A percentile compares a stretch with the other conserved stretches of the same genome.
Conservation (phyloP, 2,888 invertebrate genomes). For the Pegoplata infirma region DNA sequence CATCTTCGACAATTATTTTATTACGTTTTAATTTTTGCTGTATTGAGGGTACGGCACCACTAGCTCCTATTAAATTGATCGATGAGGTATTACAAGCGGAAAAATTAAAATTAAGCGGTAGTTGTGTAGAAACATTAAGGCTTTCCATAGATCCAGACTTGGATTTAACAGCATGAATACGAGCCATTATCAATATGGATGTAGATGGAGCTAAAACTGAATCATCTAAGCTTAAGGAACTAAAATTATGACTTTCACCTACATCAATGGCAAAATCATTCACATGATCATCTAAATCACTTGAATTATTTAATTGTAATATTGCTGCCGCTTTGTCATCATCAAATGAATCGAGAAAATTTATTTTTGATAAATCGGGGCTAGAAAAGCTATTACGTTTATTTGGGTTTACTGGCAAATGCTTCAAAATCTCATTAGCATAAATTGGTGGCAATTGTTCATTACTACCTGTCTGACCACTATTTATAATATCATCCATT, state of each 20-base stretch:
- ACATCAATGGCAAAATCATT: constrained; percentile 66
- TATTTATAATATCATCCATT: constrained; percentile 65
- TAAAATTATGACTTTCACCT: constrained; percentile 62
- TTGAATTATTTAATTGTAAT: constrained; percentile 63
- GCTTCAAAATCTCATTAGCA: constrained; percentile 53
- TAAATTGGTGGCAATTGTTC: constrained; percentile 41
- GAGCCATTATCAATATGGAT: background rate
- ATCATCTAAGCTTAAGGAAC: constrained; percentile 67
- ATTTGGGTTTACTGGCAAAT: constrained; percentile 48
- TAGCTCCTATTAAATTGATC: constrained; percentile 76
- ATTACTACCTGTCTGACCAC: constrained; percentile 33
- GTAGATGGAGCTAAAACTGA: constrained; percentile 41
- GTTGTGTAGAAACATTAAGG: constrained; percentile 75
- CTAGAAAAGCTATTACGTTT: constrained; percentile 78
- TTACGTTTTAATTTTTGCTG: constrained; percentile 63
- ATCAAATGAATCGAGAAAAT: constrained; percentile 71
- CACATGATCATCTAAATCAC: constrained; percentile 65
- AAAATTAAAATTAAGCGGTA: constrained; percentile 76
- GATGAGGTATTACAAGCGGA: constrained; percentile 76
- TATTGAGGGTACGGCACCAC: constrained; percentile 69
- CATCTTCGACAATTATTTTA: constrained; percentile 73
- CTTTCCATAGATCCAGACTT: constrained; percentile 69
- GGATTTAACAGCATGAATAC: constrained; percentile 11
- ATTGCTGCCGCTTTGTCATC: constrained; percentile 67
- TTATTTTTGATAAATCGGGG: constrained; percentile 76